Conservation (phyloP, 2,888 invertebrate species). For the Exephanes ischioxanthus region DNA sequence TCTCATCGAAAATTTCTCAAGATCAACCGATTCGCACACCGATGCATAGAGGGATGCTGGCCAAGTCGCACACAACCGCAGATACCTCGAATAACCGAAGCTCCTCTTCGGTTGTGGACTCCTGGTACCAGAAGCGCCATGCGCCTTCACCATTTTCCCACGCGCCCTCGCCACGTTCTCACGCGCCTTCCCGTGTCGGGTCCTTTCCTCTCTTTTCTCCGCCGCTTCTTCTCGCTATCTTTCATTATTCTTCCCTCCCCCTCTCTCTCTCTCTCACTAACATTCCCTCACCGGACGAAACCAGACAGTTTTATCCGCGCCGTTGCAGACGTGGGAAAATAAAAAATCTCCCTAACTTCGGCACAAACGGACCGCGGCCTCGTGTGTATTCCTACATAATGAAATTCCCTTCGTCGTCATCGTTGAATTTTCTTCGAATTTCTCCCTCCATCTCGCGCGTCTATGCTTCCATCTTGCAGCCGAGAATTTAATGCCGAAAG, state of each 20-base stretch:
- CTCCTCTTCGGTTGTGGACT: constrained; percentile 75
- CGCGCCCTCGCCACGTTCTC: constrained; percentile 83
- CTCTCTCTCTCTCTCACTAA: constrained; percentile 24
- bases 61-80: neutral
- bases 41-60: neutral
- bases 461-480: constrained; percentile 2
- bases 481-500: constrained; percentile 3
- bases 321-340: constrained; percentile 57
- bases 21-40: neutral
- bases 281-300: constrained; percentile 12
- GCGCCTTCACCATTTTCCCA: constrained; percentile 84
- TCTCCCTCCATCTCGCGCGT: neutral
- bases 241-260: constrained; percentile 27
- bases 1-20: neutral
- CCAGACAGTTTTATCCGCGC: neutral
- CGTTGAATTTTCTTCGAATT: constrained; percentile 22
- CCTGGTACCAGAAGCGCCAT: constrained; percentile 83
- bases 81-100: constrained; percentile 28
- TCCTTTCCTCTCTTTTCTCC: constrained; percentile 11
- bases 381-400: constrained; percentile 40
- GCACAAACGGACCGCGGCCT: constrained; percentile 53
- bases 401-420: constrained; percentile 32
- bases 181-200: constrained; percentile 73
- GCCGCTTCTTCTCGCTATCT: constrained; percentile 60
- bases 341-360: constrained; percentile 65